Evolutionary conservation across 1,140 invertebrate genomes (phyloP), one percentile per base, ranked within the genome.

Genomic region (Mamestra configurata): DNA sequence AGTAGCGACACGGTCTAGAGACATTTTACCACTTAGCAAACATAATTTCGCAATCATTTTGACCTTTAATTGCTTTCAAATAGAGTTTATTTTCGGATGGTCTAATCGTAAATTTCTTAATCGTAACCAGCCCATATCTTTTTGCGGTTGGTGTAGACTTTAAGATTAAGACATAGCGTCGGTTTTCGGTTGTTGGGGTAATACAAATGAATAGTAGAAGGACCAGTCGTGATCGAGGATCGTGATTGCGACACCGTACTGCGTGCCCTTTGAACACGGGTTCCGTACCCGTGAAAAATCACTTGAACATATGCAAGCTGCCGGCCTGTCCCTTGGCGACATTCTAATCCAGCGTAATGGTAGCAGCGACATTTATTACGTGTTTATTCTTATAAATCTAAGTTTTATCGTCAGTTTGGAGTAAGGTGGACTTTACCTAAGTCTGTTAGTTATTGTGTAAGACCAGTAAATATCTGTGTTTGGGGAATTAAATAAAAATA

Each of bases 201-300:
- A 76, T 76, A 83, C 87, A 87, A 89, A 89, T 92, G 90, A 89
- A 92, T 92, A 91, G 86, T 86, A 86, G 88, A 83, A 92, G 87
- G 86, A 84, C 87, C 82, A 88, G 92, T 94, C 93, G 93, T 94
- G 93, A 93, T 94, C 91, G 83, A 73, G 91, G 91, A 90, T 94
- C 93, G 93, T 93, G 93, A 94, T 93, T 94, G 89, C 93, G 88
- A 93, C 93, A 93, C 93, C 83, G 85, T 72, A 84, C 92, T 94
- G 92, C 91, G 89, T 93, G 93, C 91, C 92, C 93, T 94, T 94
- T 94, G 92, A 87, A 93, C 91, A 92, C 83, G 88, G 89, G 93
- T 91, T 89, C 90, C 85, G 89, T 88, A 94, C 89, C 93, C 91
- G 93, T 94, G 93, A 94, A 94, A 93, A 93, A 93, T 93, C 91